Evolutionary conservation across 1,140 invertebrate species (phyloP).

Genomic region (Leptinotarsa texana): DNA sequence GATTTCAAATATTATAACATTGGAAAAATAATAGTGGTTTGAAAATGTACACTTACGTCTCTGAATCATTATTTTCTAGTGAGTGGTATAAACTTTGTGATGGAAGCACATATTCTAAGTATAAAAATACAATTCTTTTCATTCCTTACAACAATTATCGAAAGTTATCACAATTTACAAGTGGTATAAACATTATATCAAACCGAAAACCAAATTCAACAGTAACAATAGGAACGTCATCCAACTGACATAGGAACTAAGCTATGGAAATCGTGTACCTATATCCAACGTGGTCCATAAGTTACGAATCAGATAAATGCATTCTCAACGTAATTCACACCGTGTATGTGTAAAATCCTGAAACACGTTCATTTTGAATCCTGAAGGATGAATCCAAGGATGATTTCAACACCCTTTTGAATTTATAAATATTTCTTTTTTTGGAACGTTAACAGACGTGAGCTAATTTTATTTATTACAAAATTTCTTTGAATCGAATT

Average conservation of each 20-base stretch:
- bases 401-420: no score
- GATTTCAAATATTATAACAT: background rate
- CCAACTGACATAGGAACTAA: constrained; percentile 13
- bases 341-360: no score
- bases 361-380: no score
- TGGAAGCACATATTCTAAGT: background rate
- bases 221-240: constrained; percentile 15
- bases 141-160: background rate
- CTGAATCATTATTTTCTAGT: background rate
- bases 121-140: background rate
- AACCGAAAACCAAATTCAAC: constrained; percentile 12
- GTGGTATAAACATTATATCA: constrained; percentile 10
- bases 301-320: no score
- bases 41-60: background rate
- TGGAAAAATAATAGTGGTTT: background rate
- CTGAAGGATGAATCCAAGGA: no score
- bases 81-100: background rate
- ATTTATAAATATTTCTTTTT: no score
- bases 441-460: no score
- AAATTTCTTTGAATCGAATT: no score
- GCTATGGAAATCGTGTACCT: constrained; percentile 11
- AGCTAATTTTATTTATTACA: no score
- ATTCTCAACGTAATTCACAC: no score
- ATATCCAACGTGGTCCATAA: background rate
- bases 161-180: constrained; percentile 15